Evolutionary conservation across 1,140 invertebrate genomes (phyloP), one percentile per base, ranked within the genome.

Genomic region (Lepidurus arcticus): DNA sequence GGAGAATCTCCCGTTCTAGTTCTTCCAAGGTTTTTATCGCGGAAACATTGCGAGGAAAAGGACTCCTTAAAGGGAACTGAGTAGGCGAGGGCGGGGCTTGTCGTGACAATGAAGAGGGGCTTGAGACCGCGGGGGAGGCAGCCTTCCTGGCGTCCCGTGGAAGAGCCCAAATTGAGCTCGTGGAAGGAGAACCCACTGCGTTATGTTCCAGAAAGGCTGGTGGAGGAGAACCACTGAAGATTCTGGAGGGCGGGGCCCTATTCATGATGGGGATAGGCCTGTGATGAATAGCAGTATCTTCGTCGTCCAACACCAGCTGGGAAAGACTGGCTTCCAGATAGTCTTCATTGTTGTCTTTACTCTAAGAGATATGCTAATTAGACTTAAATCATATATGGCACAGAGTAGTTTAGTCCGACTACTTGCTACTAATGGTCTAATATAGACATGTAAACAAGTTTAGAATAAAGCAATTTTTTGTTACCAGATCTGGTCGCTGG

Each of bases 271-370:
- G 44, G 42, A 45, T 21, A 16, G 44, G 65, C 26, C 65, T 42
- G 34, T 78, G 73, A 34, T 43, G 45, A 24, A 45, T 11, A 24
- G 73, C 8, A 21, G 73, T 43, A 44, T 78, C 78, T 73, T 84
- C 84, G 81, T 85, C 85, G 76, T 85, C 85, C 16, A 85, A 81
- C 73, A 85, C 82, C 43, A 85, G 80, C 74, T 83, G 82, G 76
- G 79, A 82, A 65, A 85, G 82, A 47, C 83, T 85, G 42, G 84
- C 82, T 79, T 85, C 85, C 80, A 85, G 80, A 44, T 83, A 82
- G 74, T 85, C 84, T 82, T 85, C 79, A 74, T 82, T 74, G 21
- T 81, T 82, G 13, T 73, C 53, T 34, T 80, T 53, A 43, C 9
- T 79, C 53, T 77, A 44, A 45, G 34, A 44, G 24, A 47, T 78